Percentiles rank a stretch among this genome's conserved stretches.
Evolutionary conservation across 2,888 invertebrate genomes (phyloP).

Genomic region (Oxyteleia sp.): DNA sequence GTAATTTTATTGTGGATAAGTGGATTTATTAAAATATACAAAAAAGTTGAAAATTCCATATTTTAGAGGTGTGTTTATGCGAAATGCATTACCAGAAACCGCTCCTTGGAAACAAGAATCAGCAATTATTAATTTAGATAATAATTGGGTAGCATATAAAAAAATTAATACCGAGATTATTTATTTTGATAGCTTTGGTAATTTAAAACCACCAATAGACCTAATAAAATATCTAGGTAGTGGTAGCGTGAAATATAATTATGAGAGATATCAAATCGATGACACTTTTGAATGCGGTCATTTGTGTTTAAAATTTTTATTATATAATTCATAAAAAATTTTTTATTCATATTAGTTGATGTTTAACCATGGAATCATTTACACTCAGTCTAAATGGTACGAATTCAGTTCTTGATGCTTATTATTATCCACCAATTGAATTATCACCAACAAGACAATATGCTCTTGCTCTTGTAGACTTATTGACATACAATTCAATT

Average conservation of each 20-base stretch:
- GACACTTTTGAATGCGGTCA: slow-evolving; percentile 76
- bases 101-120: slow-evolving; percentile 25
- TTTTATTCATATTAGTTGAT: slow-evolving; percentile 2
- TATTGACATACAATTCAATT: slow-evolving; percentile 80
- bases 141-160: slow-evolving; percentile 73
- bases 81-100: slow-evolving; percentile 72
- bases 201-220: slow-evolving; percentile 81
- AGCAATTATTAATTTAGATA: slow-evolving; percentile 44
- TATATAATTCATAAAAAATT: background rate
- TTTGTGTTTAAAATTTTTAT: slow-evolving; percentile 15
- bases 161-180: slow-evolving; percentile 78
- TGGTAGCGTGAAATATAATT: slow-evolving; percentile 76
- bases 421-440: slow-evolving; percentile 29
- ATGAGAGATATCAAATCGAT: slow-evolving; percentile 77
- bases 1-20: too few relatives aligned
- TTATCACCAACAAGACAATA: slow-evolving; percentile 74
- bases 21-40: slow-evolving; percentile 79
- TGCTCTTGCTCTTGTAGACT: slow-evolving; percentile 79
- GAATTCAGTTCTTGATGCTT: slow-evolving; percentile 12
- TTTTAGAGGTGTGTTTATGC: slow-evolving; percentile 82
- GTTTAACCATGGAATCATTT: slow-evolving; percentile 75
- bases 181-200: slow-evolving; percentile 85
- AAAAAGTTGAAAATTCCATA: slow-evolving; percentile 77
- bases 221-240: slow-evolving; percentile 75
- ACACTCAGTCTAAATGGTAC: background rate